Percentiles rank a stretch among this genome's conserved stretches.
Conservation (phyloP, 2,113 vertebrate species). For the Tupaia tana region DNA sequence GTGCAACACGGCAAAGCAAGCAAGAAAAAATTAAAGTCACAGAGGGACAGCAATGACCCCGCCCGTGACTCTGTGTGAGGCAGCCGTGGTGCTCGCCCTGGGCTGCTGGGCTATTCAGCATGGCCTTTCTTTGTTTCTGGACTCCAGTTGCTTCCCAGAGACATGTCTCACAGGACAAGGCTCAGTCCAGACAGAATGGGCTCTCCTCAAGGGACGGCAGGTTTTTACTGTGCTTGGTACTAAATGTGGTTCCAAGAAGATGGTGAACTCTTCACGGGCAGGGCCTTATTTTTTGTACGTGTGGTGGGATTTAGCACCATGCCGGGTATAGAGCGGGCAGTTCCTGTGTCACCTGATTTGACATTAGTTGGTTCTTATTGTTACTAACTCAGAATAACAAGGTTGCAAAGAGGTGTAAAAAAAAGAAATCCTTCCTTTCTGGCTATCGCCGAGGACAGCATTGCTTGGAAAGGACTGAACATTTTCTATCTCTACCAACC, state of each 20-base stretch:
- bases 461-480: constrained; percentile 50
- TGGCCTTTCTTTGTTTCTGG: neutral
- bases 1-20: neutral
- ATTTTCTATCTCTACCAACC: constrained; percentile 55
- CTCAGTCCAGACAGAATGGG: neutral
- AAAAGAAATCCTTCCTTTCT: neutral
- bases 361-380: constrained; percentile 14
- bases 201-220: neutral
- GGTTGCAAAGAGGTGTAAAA: constrained; percentile 26
- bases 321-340: neutral
- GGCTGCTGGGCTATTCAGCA: neutral
- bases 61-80: neutral
- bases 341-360: constrained; percentile 26
- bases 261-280: constrained; percentile 22
- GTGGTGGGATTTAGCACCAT: neutral
- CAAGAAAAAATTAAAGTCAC: neutral
- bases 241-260: constrained; percentile 24
- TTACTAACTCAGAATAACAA: constrained; percentile 16
- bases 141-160: neutral
- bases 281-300: constrained; percentile 36
- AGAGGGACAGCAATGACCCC: neutral
- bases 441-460: constrained; percentile 41
- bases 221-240: neutral
- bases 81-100: neutral
- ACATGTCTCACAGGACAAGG: neutral